These are phyloP conservation scores for Pristionchus entomophagus DNA, from an alignment of 2,888 invertebrate genomes.

Conservation along the genomic window DNA sequence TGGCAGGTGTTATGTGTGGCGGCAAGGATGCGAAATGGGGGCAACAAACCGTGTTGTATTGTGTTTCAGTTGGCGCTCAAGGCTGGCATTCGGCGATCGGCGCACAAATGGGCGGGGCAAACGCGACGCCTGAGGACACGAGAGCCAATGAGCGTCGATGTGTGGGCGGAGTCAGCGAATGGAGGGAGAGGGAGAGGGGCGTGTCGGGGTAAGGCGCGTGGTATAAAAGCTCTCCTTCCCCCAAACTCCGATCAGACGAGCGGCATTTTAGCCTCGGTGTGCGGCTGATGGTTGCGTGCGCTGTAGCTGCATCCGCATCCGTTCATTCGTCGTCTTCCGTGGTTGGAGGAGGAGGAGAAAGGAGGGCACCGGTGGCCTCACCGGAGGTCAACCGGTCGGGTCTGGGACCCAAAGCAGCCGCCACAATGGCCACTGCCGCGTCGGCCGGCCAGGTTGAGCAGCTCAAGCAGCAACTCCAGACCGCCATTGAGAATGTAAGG, in stretches of 20 bases:
- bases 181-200: slow-evolving; percentile 49
- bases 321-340: slow-evolving; percentile 28
- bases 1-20: not conserved
- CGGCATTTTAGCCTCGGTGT: slow-evolving; percentile 62
- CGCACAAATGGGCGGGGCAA: not conserved
- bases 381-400: slow-evolving; percentile 39
- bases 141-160: not conserved
- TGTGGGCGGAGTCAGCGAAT: slow-evolving; percentile 51
- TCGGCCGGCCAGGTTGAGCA: slow-evolving; percentile 65
- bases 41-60: slow-evolving; percentile 22
- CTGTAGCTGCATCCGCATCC: slow-evolving; percentile 51
- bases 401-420: not conserved
- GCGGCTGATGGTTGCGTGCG: slow-evolving; percentile 66
- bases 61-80: slow-evolving; percentile 38
- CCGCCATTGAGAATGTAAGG: slow-evolving; percentile 73
- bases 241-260: slow-evolving; percentile 63
- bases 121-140: slow-evolving; percentile 36
- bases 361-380: slow-evolving; percentile 39
- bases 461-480: slow-evolving; percentile 68
- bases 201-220: slow-evolving; percentile 53
- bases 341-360: slow-evolving; percentile 46
- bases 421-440: slow-evolving; percentile 56
- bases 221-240: no score
- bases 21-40: not conserved
- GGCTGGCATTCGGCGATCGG: not conserved